These are phyloP conservation scores for Pluvialis apricaria DNA, from an alignment of 2,113 vertebrate species.

Conservation along the genomic window DNA sequence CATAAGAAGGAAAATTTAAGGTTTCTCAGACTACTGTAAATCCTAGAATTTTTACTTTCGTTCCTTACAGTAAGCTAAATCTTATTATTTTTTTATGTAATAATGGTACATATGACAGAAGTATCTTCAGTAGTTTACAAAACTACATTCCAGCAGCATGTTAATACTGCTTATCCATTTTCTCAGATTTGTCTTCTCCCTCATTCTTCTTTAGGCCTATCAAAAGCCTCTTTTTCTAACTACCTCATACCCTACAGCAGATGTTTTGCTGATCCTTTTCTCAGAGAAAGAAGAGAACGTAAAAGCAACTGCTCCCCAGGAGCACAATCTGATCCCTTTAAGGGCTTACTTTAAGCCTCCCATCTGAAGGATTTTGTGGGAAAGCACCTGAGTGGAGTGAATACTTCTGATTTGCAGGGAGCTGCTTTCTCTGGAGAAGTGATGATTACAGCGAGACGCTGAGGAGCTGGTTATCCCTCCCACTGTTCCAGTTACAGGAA, in stretches of 20 bases:
- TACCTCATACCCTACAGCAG: background rate
- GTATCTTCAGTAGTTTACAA: background rate
- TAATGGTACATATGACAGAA: background rate
- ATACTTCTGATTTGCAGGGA: constrained; percentile 16
- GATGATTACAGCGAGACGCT: background rate
- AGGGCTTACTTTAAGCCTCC: constrained; percentile 38
- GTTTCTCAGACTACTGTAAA: background rate
- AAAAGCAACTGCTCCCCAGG: constrained; percentile 2
- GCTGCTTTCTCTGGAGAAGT: constrained; percentile 5
- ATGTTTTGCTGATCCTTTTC: constrained; percentile 44
- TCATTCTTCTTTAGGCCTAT: background rate
- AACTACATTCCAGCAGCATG: background rate
- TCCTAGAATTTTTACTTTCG: background rate
- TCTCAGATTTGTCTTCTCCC: background rate
- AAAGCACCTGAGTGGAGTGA: constrained; percentile 44
- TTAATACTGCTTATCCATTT: background rate
- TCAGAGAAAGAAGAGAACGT: constrained; percentile 10
- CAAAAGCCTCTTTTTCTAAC: constrained; percentile 9
- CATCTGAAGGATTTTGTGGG: constrained; percentile 16
- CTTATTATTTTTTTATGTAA: background rate
- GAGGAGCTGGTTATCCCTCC: background rate
- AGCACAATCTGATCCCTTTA: constrained; percentile 36
- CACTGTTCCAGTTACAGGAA: background rate
- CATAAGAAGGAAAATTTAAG: background rate
- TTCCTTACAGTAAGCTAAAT: background rate